A percentile compares a stretch with the other conserved stretches of the same genome.
These are phyloP conservation scores for Brachyhypopomus gauderio DNA, from an alignment of 2,113 vertebrate genomes.

Conservation along the genomic window DNA sequence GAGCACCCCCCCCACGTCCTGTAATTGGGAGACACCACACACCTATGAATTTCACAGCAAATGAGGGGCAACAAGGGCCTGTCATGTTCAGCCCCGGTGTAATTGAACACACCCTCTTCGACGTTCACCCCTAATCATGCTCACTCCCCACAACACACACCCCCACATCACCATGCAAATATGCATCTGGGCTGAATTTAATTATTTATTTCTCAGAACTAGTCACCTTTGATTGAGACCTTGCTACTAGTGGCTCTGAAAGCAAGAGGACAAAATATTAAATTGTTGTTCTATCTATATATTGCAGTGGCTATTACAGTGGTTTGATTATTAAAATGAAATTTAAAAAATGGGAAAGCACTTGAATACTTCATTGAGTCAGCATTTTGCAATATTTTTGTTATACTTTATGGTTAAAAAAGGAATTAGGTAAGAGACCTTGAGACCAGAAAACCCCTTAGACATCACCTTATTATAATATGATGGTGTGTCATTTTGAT, in stretches of 20 bases:
- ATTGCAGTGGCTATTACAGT: no score
- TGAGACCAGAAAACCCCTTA: no score
- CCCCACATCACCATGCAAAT: slow-evolving; percentile 33
- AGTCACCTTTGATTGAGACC: slow-evolving; percentile 10
- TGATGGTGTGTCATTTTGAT: no score
- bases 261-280: slow-evolving; percentile 4
- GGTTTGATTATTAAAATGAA: no score
- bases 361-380: no score
- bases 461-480: no score
- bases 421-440: no score
- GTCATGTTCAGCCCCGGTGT: slow-evolving; percentile 56
- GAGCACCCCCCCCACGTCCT: not conserved
- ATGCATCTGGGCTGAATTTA: slow-evolving; percentile 44
- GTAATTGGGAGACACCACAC: slow-evolving; percentile 30
- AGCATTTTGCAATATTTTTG: no score
- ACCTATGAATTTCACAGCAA: slow-evolving; percentile 33
- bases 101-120: slow-evolving; percentile 49
- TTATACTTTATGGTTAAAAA: no score
- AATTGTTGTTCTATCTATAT: not conserved
- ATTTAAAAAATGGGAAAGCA: no score
- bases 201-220: slow-evolving; percentile 59
- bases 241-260: slow-evolving; percentile 3
- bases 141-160: slow-evolving; percentile 35
- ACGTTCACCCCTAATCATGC: slow-evolving; percentile 49
- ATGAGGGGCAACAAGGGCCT: slow-evolving; percentile 35